A percentile compares a stretch with the other conserved stretches of the same genome.
phyloP scores from a whole-genome alignment of 2,888 invertebrate genomes.

The Harpalus rufipes region DNA sequence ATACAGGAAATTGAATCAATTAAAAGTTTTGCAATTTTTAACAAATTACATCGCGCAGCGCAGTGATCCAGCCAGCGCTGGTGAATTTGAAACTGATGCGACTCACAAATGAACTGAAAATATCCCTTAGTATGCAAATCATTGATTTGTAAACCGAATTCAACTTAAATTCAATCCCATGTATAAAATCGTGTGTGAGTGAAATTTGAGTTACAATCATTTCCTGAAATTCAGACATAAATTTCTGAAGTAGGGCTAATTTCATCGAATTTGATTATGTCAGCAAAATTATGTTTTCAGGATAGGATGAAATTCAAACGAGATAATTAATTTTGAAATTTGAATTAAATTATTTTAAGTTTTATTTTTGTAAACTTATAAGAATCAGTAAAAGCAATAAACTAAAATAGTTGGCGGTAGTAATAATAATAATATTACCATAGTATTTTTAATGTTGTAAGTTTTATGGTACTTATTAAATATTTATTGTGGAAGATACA shows the following conservation, averaged over 20 bases:
- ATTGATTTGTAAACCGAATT: slow-evolving; percentile 43
- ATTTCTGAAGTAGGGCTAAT: slow-evolving; percentile 16
- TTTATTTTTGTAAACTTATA: no score
- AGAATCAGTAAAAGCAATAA: no score
- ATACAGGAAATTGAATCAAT: background rate
- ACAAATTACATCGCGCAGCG: background rate
- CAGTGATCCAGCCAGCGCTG: background rate
- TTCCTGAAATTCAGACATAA: slow-evolving; percentile 32
- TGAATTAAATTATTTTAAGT: no score
- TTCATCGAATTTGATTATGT: background rate
- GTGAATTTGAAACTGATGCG: slow-evolving; percentile 27
- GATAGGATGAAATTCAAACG: background rate
- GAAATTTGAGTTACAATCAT: slow-evolving; percentile 42
- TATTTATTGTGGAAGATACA: no score
- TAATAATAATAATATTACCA: no score
- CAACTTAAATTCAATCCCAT: slow-evolving; percentile 42
- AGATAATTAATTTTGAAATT: background rate
- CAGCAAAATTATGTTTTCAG: background rate
- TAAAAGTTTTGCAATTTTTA: slow-evolving; percentile 12
- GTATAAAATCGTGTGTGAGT: slow-evolving; percentile 20
- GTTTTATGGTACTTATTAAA: no score
- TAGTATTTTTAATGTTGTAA: no score
- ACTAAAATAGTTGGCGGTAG: no score
- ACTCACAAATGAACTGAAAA: slow-evolving; percentile 43
- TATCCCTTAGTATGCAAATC: slow-evolving; percentile 45